Conservation (phyloP, 2,797 vertebrate genomes). For the Fistularia commersonii region DNA sequence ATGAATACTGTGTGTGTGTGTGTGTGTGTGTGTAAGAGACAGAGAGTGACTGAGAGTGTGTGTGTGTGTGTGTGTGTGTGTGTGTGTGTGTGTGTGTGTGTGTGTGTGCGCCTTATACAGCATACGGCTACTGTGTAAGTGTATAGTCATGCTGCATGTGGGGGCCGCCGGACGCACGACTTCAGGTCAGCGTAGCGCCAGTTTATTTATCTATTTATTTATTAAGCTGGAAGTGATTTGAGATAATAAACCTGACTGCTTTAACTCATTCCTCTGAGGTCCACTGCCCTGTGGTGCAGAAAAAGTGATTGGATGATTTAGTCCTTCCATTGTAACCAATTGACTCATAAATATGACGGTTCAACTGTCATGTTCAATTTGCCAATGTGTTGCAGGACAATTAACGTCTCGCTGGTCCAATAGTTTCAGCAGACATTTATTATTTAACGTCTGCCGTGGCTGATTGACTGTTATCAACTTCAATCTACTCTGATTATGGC, state of each 20-base stretch:
- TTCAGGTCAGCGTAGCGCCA: too few relatives aligned
- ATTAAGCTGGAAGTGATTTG: too few relatives aligned
- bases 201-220: too few relatives aligned
- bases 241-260: slow-evolving; percentile 11
- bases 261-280: slow-evolving; percentile 27
- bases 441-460: slow-evolving; percentile 59
- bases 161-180: slow-evolving; percentile 54
- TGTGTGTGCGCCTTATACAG: background rate
- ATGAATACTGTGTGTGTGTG: slow-evolving; percentile 17
- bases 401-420: slow-evolving; percentile 61
- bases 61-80: slow-evolving; percentile 5
- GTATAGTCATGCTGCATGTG: slow-evolving; percentile 42
- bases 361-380: slow-evolving; percentile 75
- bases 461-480: slow-evolving; percentile 62
- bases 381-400: slow-evolving; percentile 62
- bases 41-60: background rate
- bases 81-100: slow-evolving; percentile 8
- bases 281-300: slow-evolving; percentile 27
- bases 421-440: slow-evolving; percentile 59
- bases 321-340: slow-evolving; percentile 66
- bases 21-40: slow-evolving; percentile 4
- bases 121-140: slow-evolving; percentile 15
- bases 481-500: slow-evolving; percentile 57
- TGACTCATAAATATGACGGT: slow-evolving; percentile 68
- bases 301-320: slow-evolving; percentile 63